A percentile compares a stretch with the other conserved stretches of the same genome.
phyloP scores from a whole-genome alignment of 2,797 vertebrate genomes.

The Cirrhinus mrigala region DNA sequence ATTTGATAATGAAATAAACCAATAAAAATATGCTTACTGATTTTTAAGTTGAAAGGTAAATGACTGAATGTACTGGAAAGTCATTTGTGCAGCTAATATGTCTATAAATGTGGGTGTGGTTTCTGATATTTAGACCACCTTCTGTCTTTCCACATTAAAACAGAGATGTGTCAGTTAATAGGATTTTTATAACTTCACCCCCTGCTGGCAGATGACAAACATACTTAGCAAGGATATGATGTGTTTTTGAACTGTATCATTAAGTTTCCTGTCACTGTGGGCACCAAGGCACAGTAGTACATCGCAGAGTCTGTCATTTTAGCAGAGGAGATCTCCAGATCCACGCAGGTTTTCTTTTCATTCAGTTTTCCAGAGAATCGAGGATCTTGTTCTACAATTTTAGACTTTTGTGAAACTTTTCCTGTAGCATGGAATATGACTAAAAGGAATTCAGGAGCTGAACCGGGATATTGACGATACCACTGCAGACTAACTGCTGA shows the following conservation, averaged over 20 bases:
- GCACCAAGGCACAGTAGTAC: not conserved
- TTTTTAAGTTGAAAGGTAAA: not conserved
- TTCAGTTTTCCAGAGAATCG: not conserved
- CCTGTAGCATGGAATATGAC: not conserved
- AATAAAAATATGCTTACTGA: not conserved
- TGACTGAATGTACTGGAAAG: not conserved
- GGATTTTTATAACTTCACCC: not conserved
- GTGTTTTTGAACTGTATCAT: not conserved
- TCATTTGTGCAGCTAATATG: not conserved
- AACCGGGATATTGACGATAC: constrained; percentile 13
- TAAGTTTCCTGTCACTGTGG: constrained; percentile 12
- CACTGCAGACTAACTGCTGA: constrained; percentile 9
- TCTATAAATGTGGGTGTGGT: constrained; percentile 15
- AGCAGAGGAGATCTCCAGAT: constrained; percentile 28
- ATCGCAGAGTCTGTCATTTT: not conserved
- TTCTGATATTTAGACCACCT: not conserved
- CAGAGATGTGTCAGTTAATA: not conserved
- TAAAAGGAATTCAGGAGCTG: constrained; percentile 28
- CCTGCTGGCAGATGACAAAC: not conserved
- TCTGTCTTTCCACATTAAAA: not conserved
- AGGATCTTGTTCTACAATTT: not conserved
- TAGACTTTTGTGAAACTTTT: not conserved
- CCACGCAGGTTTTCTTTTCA: not conserved
- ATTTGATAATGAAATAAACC: not conserved
- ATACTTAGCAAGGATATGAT: not conserved